Percentiles rank a stretch among this genome's conserved stretches.
Evolutionary conservation across 2,113 vertebrate species (phyloP).

Genomic region (Pterocles orientalis): DNA sequence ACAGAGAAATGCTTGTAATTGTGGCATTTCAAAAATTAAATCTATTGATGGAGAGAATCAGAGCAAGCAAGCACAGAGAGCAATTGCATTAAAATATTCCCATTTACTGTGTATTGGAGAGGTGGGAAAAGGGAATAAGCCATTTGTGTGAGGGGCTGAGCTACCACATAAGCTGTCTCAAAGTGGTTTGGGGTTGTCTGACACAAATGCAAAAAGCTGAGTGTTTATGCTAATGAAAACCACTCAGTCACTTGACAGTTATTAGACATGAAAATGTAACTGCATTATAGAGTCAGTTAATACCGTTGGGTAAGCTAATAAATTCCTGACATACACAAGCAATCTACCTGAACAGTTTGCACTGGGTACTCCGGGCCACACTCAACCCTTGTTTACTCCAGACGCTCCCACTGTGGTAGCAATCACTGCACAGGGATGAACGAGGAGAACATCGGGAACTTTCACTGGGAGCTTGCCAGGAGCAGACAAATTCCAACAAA

Average conservation of each 20-base stretch:
- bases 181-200: neutral
- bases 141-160: neutral
- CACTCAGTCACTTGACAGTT: conserved; percentile 25
- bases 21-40: neutral
- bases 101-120: neutral
- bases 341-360: neutral
- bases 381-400: neutral
- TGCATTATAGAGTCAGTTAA: neutral
- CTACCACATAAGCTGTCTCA: neutral
- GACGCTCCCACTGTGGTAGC: neutral
- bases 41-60: neutral
- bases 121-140: neutral
- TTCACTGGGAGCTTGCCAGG: neutral
- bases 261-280: conserved; percentile 12
- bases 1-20: neutral
- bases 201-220: neutral
- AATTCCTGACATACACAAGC: neutral
- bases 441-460: neutral
- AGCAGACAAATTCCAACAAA: neutral
- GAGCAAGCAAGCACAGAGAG: neutral
- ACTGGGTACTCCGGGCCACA: neutral
- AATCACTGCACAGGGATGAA: neutral
- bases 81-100: neutral
- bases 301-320: neutral
- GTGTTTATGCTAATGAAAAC: conserved; percentile 29